phyloP scores from a whole-genome alignment of 2,113 vertebrate genomes.

The Cyanoramphus novaezelandiae region DNA sequence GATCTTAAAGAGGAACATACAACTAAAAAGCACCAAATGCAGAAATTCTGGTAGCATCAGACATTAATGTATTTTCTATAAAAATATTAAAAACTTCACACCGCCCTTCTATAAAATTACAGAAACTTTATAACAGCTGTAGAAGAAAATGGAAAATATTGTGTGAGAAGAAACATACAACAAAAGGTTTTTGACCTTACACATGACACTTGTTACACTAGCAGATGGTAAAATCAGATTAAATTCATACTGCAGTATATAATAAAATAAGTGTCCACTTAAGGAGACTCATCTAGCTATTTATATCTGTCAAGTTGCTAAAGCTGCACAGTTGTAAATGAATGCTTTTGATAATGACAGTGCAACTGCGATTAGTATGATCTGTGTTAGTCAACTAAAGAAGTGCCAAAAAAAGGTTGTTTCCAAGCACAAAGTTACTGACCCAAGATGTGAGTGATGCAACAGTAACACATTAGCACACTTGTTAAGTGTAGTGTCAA shows the following conservation, averaged over 20 bases:
- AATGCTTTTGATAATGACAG: not conserved
- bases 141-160: not conserved
- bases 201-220: not conserved
- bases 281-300: not conserved
- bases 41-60: not conserved
- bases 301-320: slow-evolving; percentile 1
- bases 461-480: not conserved
- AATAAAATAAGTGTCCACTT: not conserved
- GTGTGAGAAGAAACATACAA: not conserved
- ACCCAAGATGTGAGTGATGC: not conserved
- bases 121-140: not conserved
- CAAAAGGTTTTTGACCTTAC: not conserved
- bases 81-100: not conserved
- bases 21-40: not conserved
- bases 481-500: not conserved
- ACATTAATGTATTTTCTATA: not conserved
- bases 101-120: rapidly evolving
- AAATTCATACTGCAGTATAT: not conserved
- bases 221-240: not conserved
- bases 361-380: not conserved
- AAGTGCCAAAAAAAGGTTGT: not conserved
- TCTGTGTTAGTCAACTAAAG: not conserved
- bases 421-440: not conserved
- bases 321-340: not conserved
- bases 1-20: not conserved